Evolutionary conservation across 2,888 invertebrate genomes (phyloP).

Genomic region (Leuctra nigra): DNA sequence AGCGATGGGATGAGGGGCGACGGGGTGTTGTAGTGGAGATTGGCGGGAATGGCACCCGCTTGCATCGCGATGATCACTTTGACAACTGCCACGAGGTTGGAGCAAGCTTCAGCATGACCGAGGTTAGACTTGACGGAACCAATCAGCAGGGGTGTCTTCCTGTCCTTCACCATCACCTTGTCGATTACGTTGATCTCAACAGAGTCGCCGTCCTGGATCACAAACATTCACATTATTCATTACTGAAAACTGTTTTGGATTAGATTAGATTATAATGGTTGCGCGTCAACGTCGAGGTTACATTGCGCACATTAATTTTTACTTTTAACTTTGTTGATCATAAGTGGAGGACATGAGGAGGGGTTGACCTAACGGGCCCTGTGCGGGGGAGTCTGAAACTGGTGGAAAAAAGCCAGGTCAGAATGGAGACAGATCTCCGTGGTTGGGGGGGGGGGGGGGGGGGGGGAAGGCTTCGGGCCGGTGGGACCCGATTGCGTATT

Average conservation of each 20-base stretch:
- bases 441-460: no score
- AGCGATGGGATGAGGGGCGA: constrained; percentile 31
- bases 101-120: constrained; percentile 50
- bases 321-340: no score
- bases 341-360: no score
- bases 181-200: constrained; percentile 48
- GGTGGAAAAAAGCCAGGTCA: no score
- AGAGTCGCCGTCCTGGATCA: constrained; percentile 43
- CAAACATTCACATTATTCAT: neutral
- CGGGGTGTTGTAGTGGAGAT: constrained; percentile 32
- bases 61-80: constrained; percentile 38
- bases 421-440: neutral
- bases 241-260: no score
- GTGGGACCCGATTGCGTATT: no score
- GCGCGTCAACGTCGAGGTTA: no score
- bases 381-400: no score
- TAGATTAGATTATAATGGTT: no score
- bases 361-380: no score
- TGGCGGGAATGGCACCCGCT: constrained; percentile 33
- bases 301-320: no score
- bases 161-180: constrained; percentile 41
- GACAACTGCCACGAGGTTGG: constrained; percentile 42
- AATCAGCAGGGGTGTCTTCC: constrained; percentile 49
- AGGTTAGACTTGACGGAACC: constrained; percentile 55
- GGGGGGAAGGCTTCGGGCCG: no score